Evolutionary conservation across 2,888 invertebrate species (phyloP), one percentile per base, ranked within the genome.

Genomic region (Machimus atricapillus): DNA sequence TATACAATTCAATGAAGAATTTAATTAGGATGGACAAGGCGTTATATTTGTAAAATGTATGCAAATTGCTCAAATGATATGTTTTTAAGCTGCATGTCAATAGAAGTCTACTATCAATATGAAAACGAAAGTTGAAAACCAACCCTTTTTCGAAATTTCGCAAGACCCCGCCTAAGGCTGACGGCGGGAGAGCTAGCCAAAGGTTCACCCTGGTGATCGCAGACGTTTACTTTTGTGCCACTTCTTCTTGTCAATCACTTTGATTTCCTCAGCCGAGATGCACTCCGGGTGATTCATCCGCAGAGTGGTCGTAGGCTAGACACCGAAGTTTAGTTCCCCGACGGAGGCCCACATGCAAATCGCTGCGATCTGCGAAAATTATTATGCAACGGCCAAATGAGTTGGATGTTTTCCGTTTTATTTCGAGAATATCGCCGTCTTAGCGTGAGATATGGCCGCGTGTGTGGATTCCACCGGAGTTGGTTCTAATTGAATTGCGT

Each of bases 261-360:
- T 73, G 74, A 74, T 43, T 85, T 85, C 85, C 43, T 52, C 40
- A 74, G 27, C 85, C 46, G 37, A 23, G 74, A 46, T 85, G 85
- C 85, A 85, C 74, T 73, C 8, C 27, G 9, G 46, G 85, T 85
- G 85, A 85, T 74, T 85, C 85, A 85, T 85, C 85, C 23, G 12
- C 73, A 46, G 46, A 74, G n/a, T 74, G 43, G 37, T 83, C 82
- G 82, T 83, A 83, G 66, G 82, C 66, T 83, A 83, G 66, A 66
- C 23, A 66, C 85, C 31, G 40, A 8, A 27, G 85, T 46, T 85
- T n/a, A 27, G 85, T 46, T 85, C 82, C 82, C 43, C 37, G 46
- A 3, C 46, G 40, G 27, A 85, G 74, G 40, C 85, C 85, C 85
- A 74, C 85, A 85, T 85, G 85, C 85, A 85, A 85, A 85, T 85